phyloP scores from a whole-genome alignment of 2,113 vertebrate genomes.

The Crotalus tigris region DNA sequence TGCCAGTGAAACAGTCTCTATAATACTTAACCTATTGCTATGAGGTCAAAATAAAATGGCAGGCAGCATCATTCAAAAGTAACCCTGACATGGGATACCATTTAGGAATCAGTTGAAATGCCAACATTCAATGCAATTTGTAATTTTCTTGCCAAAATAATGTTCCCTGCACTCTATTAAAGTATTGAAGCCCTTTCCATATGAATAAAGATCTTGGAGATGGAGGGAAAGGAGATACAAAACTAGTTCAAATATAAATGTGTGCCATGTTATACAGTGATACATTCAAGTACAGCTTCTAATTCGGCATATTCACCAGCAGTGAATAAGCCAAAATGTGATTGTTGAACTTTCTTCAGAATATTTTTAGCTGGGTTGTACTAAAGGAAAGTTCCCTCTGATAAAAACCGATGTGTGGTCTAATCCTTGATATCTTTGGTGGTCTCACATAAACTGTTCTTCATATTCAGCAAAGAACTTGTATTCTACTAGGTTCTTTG shows the following conservation, averaged over 20 bases:
- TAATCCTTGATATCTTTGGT: not conserved
- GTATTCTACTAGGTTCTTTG: not conserved
- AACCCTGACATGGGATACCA: conserved; percentile 6
- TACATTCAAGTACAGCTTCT: not conserved
- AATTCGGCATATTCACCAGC: not conserved
- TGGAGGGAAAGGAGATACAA: not conserved
- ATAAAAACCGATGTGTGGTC: not conserved
- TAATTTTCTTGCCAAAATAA: conserved; percentile 1
- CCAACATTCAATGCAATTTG: not conserved
- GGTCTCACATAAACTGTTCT: not conserved
- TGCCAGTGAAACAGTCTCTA: conserved; percentile 21
- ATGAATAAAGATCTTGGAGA: not conserved
- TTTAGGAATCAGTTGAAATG: conserved; percentile 24
- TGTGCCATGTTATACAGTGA: not conserved
- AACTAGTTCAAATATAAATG: not conserved
- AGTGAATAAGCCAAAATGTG: not conserved
- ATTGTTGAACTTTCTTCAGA: not conserved
- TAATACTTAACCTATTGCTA: conserved; percentile 16
- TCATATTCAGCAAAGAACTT: not conserved
- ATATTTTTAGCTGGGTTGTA: not conserved
- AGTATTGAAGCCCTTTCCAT: conserved; percentile 13
- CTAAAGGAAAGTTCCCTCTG: not conserved
- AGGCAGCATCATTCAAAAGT: not conserved
- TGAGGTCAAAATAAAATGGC: conserved; percentile 9
- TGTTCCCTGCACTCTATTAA: not conserved